Conservation (phyloP, 2,888 invertebrate genomes). For the Lochmaea crataegi region DNA sequence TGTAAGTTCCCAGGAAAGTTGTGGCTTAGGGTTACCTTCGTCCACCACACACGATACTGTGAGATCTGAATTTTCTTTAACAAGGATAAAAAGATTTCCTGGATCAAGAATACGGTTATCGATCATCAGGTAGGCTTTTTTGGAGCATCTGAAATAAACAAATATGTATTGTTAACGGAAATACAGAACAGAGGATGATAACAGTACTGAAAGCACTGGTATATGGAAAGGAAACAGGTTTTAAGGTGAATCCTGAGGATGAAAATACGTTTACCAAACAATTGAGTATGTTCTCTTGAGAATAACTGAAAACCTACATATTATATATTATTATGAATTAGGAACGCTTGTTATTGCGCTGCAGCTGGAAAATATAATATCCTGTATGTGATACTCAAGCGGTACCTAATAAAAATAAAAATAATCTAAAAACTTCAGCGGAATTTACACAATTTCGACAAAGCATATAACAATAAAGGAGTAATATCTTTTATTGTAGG, state of each 20-base stretch:
- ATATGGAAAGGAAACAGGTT: too few relatives aligned
- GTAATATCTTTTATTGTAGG: constrained; percentile 24
- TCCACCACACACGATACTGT: constrained; percentile 88
- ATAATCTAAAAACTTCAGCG: background rate
- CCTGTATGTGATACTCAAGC: too few relatives aligned
- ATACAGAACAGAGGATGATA: background rate
- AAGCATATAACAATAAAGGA: constrained; percentile 15
- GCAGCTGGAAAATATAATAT: too few relatives aligned
- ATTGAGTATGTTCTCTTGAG: too few relatives aligned
- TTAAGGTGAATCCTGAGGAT: too few relatives aligned
- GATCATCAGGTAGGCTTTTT: constrained; percentile 86
- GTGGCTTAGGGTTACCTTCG: constrained; percentile 79
- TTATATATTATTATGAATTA: too few relatives aligned
- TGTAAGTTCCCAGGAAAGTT: constrained; percentile 74
- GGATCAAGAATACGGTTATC: constrained; percentile 87
- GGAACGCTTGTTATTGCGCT: too few relatives aligned
- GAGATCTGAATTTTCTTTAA: constrained; percentile 85
- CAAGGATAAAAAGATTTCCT: constrained; percentile 88
- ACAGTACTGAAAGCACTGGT: too few relatives aligned
- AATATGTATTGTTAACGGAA: background rate
- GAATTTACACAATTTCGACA: constrained; percentile 7
- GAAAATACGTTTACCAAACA: too few relatives aligned
- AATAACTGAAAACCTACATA: too few relatives aligned
- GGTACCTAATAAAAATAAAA: too few relatives aligned
- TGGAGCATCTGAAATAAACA: constrained; percentile 76